phyloP scores from a whole-genome alignment of 1,140 invertebrate genomes.

The Drosophila nasuta region DNA sequence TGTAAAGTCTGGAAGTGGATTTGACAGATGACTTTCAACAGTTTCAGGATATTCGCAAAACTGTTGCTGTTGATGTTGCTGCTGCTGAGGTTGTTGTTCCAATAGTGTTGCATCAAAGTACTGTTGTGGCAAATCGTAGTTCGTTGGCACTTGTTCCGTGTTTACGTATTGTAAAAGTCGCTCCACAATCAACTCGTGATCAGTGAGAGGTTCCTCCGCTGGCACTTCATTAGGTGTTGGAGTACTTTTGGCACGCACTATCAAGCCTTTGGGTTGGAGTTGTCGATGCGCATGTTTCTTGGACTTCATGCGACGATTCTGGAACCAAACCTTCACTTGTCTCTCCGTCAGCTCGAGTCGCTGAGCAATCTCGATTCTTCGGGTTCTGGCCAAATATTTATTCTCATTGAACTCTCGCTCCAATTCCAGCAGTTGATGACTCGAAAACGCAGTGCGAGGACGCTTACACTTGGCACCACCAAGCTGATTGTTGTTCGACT shows the following conservation, averaged over 20 bases:
- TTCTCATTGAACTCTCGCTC: slow-evolving; percentile 86
- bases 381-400: slow-evolving; percentile 91
- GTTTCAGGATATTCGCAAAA: neutral
- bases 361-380: slow-evolving; percentile 92
- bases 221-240: neutral
- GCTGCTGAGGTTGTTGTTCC: neutral
- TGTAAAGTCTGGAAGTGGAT: neutral
- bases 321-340: slow-evolving; percentile 96
- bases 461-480: slow-evolving; percentile 53
- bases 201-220: neutral
- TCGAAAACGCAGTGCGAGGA: slow-evolving; percentile 92
- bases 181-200: slow-evolving; percentile 64
- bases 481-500: neutral
- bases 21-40: neutral
- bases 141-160: neutral
- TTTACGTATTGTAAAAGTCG: slow-evolving; percentile 55
- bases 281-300: slow-evolving; percentile 61
- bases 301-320: slow-evolving; percentile 78
- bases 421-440: slow-evolving; percentile 90
- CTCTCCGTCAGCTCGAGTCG: slow-evolving; percentile 90
- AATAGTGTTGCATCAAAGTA: neutral
- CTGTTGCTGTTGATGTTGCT: neutral
- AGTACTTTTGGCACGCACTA: neutral
- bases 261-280: neutral
- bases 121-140: neutral